Evolutionary conservation across 2,888 invertebrate species (phyloP), one percentile per base, ranked within the genome.

Genomic region (Lacanobia oleracea): DNA sequence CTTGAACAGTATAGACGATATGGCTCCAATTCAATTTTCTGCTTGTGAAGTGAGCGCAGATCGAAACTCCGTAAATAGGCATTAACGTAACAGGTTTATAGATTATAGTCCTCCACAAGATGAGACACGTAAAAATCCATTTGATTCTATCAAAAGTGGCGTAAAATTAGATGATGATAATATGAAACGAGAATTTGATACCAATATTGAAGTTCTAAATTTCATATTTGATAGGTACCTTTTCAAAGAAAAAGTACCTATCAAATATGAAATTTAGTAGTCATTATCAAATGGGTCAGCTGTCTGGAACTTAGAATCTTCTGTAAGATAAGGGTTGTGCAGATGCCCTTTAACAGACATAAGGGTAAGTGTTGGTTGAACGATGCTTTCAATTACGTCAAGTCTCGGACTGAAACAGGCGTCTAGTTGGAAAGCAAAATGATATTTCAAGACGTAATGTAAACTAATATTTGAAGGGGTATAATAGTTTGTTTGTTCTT

Each of bases 1-100:
- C 23, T 65, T n/a, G 3, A 21, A n/a, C 45, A 43, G 21, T 66
- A 48, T 43, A 66, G 43, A 62, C 43, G 16, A 45, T 70, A 40
- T 27, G 48, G 48, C 48, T 54, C 16, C 12, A 16, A 64, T 63
- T 72, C 48, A 72, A 66, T 79, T 67, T 77, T 77, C 45, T 72
- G 40, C 71, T 45, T 51, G 40, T 56, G 33, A 59, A 23, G 40
- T 73, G 62, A 83, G 37, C 61, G 33, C 27, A 8, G 62, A 60
- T 69, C 56, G n/a, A 43, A 43, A 56, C 33, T 50, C n/a, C n/a
- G 51, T 57, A 74, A 71, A 67, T 56, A 74, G n/a, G 23, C 48
- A 72, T 76, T 65, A 64, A 10, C 27, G 45, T 48, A 63, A 80
- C 62, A 51, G 53, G 50, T 57, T 74, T 69, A 67, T 61, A 69